A percentile compares a stretch with the other conserved stretches of the same genome.
phyloP scores from a whole-genome alignment of 2,888 invertebrate genomes.

The Drosophila pegasa region DNA sequence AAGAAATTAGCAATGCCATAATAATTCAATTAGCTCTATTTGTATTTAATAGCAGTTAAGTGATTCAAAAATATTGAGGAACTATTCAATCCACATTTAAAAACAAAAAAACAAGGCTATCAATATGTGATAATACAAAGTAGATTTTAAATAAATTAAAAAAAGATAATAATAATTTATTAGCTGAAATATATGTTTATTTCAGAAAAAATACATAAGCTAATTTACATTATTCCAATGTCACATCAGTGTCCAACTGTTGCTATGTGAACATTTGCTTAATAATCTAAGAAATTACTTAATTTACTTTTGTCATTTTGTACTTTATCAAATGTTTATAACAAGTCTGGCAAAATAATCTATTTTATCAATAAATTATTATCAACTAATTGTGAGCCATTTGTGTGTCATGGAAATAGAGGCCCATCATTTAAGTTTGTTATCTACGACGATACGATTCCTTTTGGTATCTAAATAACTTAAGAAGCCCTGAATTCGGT shows the following conservation, averaged over 20 bases:
- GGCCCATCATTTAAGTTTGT: conserved; percentile 37
- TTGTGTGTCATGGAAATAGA: conserved; percentile 29
- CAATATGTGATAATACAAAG: not conserved
- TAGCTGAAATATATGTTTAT: no score
- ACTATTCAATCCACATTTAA: not conserved
- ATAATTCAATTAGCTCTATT: conserved; percentile 21
- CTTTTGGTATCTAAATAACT: conserved; percentile 36
- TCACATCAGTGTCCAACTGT: not conserved
- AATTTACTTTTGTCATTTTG: conserved; percentile 37
- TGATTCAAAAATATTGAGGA: not conserved
- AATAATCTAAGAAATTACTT: conserved; percentile 16
- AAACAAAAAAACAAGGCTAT: not conserved
- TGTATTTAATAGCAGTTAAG: not conserved
- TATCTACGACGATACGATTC: conserved; percentile 31
- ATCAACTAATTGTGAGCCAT: conserved; percentile 41
- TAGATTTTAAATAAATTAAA: not conserved
- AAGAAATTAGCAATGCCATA: conserved; percentile 15
- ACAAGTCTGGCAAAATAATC: conserved; percentile 9
- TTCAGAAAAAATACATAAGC: no score
- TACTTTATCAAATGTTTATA: conserved; percentile 34
- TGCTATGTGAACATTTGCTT: conserved; percentile 19
- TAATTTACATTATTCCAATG: not conserved
- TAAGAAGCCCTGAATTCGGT: conserved; percentile 4
- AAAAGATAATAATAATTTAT: not conserved
- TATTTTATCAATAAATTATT: conserved; percentile 43